A percentile compares a stretch with the other conserved stretches of the same genome.
phyloP scores from a whole-genome alignment of 2,113 vertebrate genomes.

The Aspidoscelis tigris region DNA sequence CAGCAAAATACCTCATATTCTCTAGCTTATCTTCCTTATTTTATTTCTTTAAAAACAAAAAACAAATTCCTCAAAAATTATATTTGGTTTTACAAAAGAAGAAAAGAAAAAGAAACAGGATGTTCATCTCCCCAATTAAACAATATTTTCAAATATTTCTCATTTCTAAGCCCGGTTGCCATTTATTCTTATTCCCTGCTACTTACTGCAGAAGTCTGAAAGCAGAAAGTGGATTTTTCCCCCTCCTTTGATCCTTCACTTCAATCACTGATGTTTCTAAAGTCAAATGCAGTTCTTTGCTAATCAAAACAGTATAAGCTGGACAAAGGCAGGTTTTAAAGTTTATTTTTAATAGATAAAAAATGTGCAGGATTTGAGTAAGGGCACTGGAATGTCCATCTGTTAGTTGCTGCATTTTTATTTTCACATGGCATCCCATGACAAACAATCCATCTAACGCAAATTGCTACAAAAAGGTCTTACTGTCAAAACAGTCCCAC shows the following conservation, averaged over 20 bases:
- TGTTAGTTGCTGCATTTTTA: background rate
- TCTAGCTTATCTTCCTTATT: background rate
- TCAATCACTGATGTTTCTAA: constrained; percentile 39
- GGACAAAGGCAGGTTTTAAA: constrained; percentile 30
- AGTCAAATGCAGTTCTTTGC: constrained; percentile 47
- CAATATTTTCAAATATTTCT: constrained; percentile 4
- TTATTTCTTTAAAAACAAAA: background rate
- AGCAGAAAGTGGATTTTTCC: constrained; percentile 55
- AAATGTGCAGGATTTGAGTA: constrained; percentile 20
- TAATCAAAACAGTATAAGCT: constrained; percentile 62
- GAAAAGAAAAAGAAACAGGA: background rate
- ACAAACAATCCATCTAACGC: background rate
- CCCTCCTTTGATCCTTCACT: constrained; percentile 55
- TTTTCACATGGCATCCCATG: background rate
- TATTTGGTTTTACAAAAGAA: background rate
- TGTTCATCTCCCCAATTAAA: background rate
- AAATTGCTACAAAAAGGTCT: background rate
- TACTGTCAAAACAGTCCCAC: background rate
- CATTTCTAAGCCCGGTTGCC: constrained; percentile 12
- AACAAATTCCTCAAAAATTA: constrained; percentile 17
- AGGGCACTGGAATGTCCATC: constrained; percentile 8
- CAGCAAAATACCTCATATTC: background rate
- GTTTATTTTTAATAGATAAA: constrained; percentile 60
- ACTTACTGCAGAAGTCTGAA: constrained; percentile 3
- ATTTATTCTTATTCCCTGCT: background rate